Evolutionary conservation across 1,140 invertebrate species (phyloP).

Genomic region (Scylla paramamosain): DNA sequence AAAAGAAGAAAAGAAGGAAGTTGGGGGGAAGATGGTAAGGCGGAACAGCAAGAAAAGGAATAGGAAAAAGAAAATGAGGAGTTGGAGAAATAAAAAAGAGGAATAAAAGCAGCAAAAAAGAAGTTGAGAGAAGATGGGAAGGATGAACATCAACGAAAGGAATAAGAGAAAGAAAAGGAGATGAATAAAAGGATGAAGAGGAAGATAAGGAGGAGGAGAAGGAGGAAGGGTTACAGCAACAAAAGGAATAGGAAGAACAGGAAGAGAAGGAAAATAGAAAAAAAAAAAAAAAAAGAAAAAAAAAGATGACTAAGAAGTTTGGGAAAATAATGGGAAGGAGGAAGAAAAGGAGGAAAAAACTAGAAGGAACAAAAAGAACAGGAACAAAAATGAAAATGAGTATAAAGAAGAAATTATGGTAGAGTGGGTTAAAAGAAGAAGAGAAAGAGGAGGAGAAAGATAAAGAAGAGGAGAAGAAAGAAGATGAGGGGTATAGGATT

Average conservation of each 20-base stretch:
- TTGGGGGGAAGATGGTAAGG: neutral
- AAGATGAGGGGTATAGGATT: neutral
- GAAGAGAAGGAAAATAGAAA: neutral
- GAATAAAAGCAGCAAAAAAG: neutral
- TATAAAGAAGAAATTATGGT: neutral
- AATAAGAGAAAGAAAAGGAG: neutral
- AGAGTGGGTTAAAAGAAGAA: neutral
- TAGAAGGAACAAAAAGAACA: no score
- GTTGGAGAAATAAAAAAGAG: neutral
- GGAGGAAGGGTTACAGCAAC: neutral
- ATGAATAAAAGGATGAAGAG: no score
- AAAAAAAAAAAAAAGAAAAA: neutral
- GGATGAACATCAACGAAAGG: neutral
- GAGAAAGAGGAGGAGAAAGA: neutral
- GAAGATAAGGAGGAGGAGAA: neutral
- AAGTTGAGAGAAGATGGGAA: neutral
- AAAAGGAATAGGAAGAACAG: neutral
- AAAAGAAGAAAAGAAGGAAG: neutral
- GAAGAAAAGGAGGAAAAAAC: neutral
- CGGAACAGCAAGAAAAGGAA: neutral
- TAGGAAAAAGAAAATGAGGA: neutral
- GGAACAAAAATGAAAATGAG: neutral
- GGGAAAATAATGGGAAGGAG: neutral
- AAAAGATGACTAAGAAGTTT: neutral
- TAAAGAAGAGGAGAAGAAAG: constrained; percentile 35